Evolutionary conservation across 2,888 invertebrate species (phyloP), one percentile per base, ranked within the genome.

Genomic region (Lepidonotus clava): DNA sequence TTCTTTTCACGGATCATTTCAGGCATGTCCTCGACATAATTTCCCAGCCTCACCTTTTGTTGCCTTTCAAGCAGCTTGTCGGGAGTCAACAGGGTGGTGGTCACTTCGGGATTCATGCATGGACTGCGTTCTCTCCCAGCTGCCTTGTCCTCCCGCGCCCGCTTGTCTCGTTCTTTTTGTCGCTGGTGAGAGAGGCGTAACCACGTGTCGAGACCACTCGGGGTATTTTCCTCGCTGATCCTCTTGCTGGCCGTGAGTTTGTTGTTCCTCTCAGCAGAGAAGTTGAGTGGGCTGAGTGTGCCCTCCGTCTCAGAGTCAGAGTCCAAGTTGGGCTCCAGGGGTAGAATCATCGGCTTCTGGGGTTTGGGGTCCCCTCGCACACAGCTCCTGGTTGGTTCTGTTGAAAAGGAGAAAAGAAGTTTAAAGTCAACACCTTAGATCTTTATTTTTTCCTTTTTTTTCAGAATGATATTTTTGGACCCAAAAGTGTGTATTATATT

Each of bases 271-370:
- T 18, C 66, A 11, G 4, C 24, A 24, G 14, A 34, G 4, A 71
- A 34, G 0, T 14, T 34, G 71, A 71, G 38, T 71, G 71, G 36
- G 11, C 21, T 71, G 0, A 38, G 71, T 71, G 71, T 2, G 14
- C 38, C 71, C 38, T 18, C 34, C 1, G 8, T 38, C 8, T 34
- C 34, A 8, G 71, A 71, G 1, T 28, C 61, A 38, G 36, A 71
- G 6, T 71, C 71, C 1, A 71, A 38, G 38, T 71, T 71, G 14
- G 71, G 71, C 38, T 71, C 71, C 0, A 71, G 71, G 14, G 71
- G 71, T 5, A 71, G 71, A 34, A 71, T 71, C 36, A 71, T 2
- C 21, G 36, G 36, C 4, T 34, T 71, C 21, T 34, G 18, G 61
- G 61, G 28, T 8, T 14, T 11, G 24, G 14, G 14, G n/a, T 56